These are phyloP conservation scores for Brachionus calyciflorus DNA, from an alignment of 1,140 invertebrate genomes.

Conservation along the genomic window DNA sequence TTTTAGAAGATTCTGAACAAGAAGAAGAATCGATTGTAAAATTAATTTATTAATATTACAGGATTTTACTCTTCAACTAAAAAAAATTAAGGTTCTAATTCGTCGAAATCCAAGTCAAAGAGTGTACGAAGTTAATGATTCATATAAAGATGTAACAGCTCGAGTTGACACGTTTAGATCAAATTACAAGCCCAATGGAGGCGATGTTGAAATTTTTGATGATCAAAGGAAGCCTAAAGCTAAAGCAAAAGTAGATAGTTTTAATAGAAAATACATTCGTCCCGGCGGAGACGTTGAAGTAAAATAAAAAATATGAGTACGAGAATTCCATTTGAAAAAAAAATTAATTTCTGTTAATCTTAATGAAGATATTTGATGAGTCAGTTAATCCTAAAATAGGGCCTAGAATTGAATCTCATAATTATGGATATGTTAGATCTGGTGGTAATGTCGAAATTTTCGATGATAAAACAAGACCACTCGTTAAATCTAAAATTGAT, in stretches of 20 bases:
- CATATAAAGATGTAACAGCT: neutral
- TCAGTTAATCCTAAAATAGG: neutral
- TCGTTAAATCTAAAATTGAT: neutral
- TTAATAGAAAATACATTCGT: neutral
- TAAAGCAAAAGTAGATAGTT: neutral
- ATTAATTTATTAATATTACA: neutral
- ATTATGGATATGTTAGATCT: neutral
- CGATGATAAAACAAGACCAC: conserved; percentile 27
- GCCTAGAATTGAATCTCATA: conserved; percentile 10
- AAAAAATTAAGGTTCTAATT: neutral
- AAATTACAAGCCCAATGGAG: neutral
- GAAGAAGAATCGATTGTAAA: neutral
- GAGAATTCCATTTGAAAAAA: no score
- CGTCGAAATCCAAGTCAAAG: neutral
- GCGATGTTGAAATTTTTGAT: conserved; percentile 42
- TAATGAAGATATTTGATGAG: conserved; percentile 27
- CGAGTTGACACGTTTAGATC: conserved; percentile 3
- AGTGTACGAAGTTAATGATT: neutral
- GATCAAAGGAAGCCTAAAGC: neutral
- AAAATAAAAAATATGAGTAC: no score
- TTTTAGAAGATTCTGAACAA: neutral
- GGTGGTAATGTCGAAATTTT: conserved; percentile 35
- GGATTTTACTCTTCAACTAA: neutral
- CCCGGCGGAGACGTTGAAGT: neutral
- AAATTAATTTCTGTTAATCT: neutral